These are phyloP conservation scores for Eueremaeus valkanovi DNA, from an alignment of 2,888 invertebrate species.

Conservation along the genomic window DNA sequence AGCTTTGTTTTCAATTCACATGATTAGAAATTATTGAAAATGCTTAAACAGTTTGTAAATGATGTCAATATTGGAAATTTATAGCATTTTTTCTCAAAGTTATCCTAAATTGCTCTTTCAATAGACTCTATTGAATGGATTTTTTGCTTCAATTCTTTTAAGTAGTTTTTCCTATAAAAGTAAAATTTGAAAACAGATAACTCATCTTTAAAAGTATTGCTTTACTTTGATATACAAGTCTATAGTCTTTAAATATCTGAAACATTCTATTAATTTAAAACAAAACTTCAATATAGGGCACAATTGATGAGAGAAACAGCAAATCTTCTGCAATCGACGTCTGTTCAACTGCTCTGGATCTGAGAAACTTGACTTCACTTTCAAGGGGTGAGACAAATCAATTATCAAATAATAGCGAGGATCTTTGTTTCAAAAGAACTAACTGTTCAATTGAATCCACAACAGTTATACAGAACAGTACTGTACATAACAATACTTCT, in stretches of 20 bases:
- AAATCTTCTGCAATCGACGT: constrained; percentile 1
- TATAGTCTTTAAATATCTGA: not conserved
- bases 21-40: too few species aligned
- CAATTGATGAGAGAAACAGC: not conserved
- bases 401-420: too few species aligned
- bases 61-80: too few species aligned
- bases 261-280: not conserved
- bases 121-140: not conserved
- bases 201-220: not conserved
- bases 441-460: too few species aligned
- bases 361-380: constrained; percentile 19
- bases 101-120: not conserved
- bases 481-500: too few species aligned
- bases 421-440: too few species aligned
- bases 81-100: too few species aligned
- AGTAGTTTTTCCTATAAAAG: constrained; percentile 1
- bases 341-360: constrained; percentile 7
- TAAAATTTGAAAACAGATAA: not conserved
- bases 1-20: not conserved
- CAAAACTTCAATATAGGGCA: not conserved
- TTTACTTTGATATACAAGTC: not conserved
- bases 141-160: constrained; percentile 33
- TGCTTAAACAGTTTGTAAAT: too few species aligned
- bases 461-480: too few species aligned
- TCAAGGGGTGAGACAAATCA: constrained; percentile 29